A percentile compares a stretch with the other conserved stretches of the same genome.
Conservation (phyloP, 2,888 invertebrate genomes). For the Dryococelus australis region DNA sequence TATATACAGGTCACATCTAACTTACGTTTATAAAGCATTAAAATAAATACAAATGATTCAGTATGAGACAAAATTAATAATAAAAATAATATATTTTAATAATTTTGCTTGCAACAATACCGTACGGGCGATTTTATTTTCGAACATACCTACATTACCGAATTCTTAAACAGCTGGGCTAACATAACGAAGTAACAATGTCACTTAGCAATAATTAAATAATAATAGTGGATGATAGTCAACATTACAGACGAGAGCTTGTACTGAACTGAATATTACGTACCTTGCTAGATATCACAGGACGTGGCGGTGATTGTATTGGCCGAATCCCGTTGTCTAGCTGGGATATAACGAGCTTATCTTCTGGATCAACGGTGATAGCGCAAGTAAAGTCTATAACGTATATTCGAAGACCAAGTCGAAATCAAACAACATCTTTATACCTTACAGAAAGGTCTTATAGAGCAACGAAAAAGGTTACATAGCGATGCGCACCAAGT, state of each 20-base stretch:
- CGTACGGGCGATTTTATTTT: not conserved
- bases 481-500: not conserved
- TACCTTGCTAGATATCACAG: not conserved
- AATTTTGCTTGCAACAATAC: not conserved
- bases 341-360: too few species aligned
- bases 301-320: not conserved
- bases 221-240: not conserved
- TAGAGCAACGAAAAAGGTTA: not conserved
- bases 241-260: not conserved
- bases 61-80: too few species aligned
- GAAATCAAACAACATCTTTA: not conserved
- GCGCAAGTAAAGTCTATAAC: not conserved
- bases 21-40: too few species aligned
- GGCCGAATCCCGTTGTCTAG: not conserved
- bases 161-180: not conserved
- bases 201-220: slow-evolving; percentile 9
- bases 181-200: not conserved
- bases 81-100: not conserved
- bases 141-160: not conserved
- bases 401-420: not conserved
- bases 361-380: not conserved
- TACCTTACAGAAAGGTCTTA: not conserved
- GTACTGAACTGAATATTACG: not conserved
- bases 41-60: too few species aligned
- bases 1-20: too few species aligned